Conservation (phyloP, 2,113 vertebrate species). For the Macaca fascicularis region DNA sequence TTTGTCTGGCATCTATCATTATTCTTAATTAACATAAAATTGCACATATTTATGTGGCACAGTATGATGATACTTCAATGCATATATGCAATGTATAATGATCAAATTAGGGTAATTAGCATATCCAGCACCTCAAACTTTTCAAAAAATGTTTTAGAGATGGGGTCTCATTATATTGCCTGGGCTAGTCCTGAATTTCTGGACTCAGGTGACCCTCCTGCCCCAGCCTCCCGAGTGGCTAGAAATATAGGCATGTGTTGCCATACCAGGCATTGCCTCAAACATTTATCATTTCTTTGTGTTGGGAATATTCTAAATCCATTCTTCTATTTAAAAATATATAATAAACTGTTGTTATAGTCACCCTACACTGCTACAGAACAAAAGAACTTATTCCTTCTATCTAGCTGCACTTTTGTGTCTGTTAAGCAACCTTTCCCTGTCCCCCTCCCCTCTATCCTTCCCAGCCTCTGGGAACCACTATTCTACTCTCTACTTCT, state of each 20-base stretch:
- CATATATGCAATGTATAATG: background rate
- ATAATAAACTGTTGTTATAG: background rate
- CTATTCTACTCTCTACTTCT: background rate
- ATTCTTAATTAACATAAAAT: background rate
- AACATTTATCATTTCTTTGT: background rate
- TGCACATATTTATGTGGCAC: background rate
- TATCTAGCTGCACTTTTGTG: background rate
- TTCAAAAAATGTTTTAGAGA: background rate
- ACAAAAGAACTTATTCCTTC: background rate
- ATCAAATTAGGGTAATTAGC: background rate
- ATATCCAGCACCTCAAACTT: background rate
- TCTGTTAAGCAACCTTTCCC: background rate
- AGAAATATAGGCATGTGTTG: background rate
- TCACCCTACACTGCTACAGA: background rate
- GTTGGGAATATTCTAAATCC: background rate
- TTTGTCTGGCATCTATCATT: background rate
- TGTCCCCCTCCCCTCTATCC: background rate
- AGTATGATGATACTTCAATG: background rate
- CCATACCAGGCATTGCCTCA: background rate
- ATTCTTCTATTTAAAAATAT: background rate
- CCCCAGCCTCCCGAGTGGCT: background rate
- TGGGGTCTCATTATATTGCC: background rate
- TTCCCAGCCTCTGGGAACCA: background rate
- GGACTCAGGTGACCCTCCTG: background rate
- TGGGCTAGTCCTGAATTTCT: background rate